A percentile compares a stretch with the other conserved stretches of the same genome.
phyloP scores from a whole-genome alignment of 2,797 vertebrate species.

The Crypturellus tataupa region DNA sequence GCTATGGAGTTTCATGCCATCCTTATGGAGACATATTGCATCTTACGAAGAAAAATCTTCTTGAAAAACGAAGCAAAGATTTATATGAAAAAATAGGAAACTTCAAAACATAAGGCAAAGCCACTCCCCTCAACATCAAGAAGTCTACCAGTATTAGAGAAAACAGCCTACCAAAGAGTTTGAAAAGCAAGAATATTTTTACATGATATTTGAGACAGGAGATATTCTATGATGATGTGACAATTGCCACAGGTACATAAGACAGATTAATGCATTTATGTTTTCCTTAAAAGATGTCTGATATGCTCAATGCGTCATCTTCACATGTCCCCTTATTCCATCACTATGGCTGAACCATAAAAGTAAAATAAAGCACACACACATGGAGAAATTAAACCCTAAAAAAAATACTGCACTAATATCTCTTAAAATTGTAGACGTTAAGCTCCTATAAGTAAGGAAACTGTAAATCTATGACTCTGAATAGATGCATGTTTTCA shows the following conservation, averaged over 20 bases:
- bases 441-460: neutral
- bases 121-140: neutral
- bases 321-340: neutral
- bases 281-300: neutral
- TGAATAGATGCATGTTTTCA: neutral
- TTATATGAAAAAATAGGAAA: neutral
- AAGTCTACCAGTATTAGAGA: neutral
- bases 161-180: neutral
- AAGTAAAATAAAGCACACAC: neutral
- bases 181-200: neutral
- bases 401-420: neutral
- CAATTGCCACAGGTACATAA: neutral
- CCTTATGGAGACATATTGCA: neutral
- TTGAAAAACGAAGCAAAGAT: neutral
- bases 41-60: neutral
- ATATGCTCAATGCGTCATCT: neutral
- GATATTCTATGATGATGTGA: neutral
- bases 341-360: neutral
- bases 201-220: neutral
- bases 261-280: neutral
- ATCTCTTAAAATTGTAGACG: neutral
- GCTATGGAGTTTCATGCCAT: neutral
- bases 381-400: neutral
- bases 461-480: neutral
- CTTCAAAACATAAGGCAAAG: neutral